These are phyloP conservation scores for Malacoctenus gilli DNA, from an alignment of 2,797 vertebrate genomes.

Conservation along the genomic window DNA sequence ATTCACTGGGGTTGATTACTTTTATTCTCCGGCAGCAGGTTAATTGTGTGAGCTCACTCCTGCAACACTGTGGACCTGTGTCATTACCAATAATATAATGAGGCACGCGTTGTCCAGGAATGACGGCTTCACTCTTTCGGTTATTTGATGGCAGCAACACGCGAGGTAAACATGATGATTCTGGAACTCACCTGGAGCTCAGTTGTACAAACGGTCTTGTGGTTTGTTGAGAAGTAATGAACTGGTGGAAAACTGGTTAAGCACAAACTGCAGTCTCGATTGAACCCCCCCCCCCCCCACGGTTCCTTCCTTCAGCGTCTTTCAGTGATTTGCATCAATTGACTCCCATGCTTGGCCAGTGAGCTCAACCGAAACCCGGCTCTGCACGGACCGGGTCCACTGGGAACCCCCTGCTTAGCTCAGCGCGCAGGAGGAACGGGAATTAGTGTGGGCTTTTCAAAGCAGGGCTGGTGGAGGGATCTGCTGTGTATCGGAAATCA, in stretches of 20 bases:
- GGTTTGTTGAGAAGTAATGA: not conserved
- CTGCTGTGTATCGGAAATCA: slow-evolving; percentile 75
- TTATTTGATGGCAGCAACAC: no score
- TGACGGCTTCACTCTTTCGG: slow-evolving; percentile 5
- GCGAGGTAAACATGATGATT: no score
- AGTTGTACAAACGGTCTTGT: no score
- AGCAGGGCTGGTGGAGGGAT: slow-evolving; percentile 64
- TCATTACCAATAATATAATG: slow-evolving; percentile 62
- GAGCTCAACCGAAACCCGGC: slow-evolving; percentile 59
- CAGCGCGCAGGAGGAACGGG: slow-evolving; percentile 59
- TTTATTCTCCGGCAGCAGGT: slow-evolving; percentile 72
- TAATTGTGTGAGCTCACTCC: slow-evolving; percentile 73
- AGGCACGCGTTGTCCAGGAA: slow-evolving; percentile 37
- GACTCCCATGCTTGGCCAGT: slow-evolving; percentile 63
- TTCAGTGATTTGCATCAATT: slow-evolving; percentile 69
- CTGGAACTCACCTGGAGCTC: no score
- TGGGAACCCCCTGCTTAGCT: slow-evolving; percentile 70
- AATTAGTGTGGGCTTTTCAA: slow-evolving; percentile 75
- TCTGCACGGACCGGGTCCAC: slow-evolving; percentile 51
- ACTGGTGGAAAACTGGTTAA: slow-evolving; percentile 18
- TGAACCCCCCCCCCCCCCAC: slow-evolving; percentile 21
- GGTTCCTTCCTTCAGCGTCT: slow-evolving; percentile 44
- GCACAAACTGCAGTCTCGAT: not conserved
- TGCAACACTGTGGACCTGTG: slow-evolving; percentile 60
- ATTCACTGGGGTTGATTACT: slow-evolving; percentile 73